Conservation (phyloP, 2,888 invertebrate genomes). For the Trissolcus japonicus region DNA sequence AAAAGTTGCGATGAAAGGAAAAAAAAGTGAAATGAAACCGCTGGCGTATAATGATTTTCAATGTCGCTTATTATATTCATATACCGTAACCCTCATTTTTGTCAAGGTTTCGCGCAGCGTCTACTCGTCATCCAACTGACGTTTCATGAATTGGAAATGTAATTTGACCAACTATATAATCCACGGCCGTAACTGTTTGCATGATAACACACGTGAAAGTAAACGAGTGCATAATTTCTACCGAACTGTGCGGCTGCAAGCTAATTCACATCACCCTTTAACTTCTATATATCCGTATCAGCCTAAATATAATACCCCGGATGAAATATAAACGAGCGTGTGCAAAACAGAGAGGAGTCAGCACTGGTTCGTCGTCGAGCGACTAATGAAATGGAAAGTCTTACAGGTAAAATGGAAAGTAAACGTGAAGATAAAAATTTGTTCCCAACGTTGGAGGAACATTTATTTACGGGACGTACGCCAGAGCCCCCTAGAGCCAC, state of each 20-base stretch:
- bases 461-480: conserved; percentile 23
- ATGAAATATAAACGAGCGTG: conserved; percentile 19
- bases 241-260: conserved; percentile 42
- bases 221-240: conserved; percentile 72
- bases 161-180: conserved; percentile 68
- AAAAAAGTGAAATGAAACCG: too few species aligned
- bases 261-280: conserved; percentile 44
- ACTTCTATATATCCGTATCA: conserved; percentile 31
- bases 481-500: not conserved
- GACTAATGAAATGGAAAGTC: conserved; percentile 51
- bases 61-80: conserved; percentile 47
- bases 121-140: conserved; percentile 70
- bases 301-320: conserved; percentile 33
- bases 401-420: conserved; percentile 40
- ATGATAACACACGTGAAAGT: conserved; percentile 69
- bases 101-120: conserved; percentile 44
- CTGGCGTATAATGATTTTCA: conserved; percentile 21
- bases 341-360: not conserved
- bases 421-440: conserved; percentile 30
- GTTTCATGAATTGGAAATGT: conserved; percentile 76
- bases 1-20: too few species aligned
- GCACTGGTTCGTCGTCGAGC: conserved; percentile 3
- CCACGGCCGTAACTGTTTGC: conserved; percentile 69
- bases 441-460: conserved; percentile 13
- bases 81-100: conserved; percentile 46